A percentile compares a stretch with the other conserved stretches of the same genome.
These are phyloP conservation scores for Drosophila birchii DNA, from an alignment of 2,888 invertebrate species.

Conservation along the genomic window DNA sequence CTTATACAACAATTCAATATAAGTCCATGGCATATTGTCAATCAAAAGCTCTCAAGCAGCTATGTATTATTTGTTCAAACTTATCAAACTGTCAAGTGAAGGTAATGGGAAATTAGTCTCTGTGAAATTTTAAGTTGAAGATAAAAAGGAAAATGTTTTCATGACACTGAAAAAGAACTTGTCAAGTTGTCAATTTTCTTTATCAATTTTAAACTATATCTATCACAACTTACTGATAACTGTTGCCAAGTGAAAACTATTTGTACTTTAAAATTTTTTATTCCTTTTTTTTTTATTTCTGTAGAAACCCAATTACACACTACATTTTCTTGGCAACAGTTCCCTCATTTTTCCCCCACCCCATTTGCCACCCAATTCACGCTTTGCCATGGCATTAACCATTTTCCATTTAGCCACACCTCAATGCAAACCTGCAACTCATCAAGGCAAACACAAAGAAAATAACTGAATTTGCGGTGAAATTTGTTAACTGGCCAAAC, in stretches of 20 bases:
- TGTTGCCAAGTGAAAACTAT: constrained; percentile 12
- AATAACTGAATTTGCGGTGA: constrained; percentile 67
- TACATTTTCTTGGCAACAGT: constrained; percentile 1
- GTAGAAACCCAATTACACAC: constrained; percentile 7
- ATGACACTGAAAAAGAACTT: constrained; percentile 7
- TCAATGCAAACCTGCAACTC: constrained; percentile 29
- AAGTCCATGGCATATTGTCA: constrained; percentile 22
- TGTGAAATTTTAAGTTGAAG: constrained; percentile 9
- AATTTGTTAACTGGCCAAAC: constrained; percentile 55
- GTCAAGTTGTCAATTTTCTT: too few relatives aligned
- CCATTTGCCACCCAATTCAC: constrained; percentile 23
- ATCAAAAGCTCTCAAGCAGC: constrained; percentile 21
- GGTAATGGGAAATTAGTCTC: constrained; percentile 5
- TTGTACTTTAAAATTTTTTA: too few relatives aligned
- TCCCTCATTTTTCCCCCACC: not conserved
- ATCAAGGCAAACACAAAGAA: constrained; percentile 38
- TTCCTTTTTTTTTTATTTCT: not conserved
- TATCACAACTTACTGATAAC: not conserved
- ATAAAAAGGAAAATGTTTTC: constrained; percentile 3
- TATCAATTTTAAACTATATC: not conserved
- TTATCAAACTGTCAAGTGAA: constrained; percentile 20
- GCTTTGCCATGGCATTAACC: constrained; percentile 23
- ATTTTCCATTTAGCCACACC: constrained; percentile 28
- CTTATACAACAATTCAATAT: constrained; percentile 20
- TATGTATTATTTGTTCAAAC: constrained; percentile 7